These are phyloP conservation scores for Drosophila navojoa DNA, from an alignment of 1,140 invertebrate species.

Conservation along the genomic window DNA sequence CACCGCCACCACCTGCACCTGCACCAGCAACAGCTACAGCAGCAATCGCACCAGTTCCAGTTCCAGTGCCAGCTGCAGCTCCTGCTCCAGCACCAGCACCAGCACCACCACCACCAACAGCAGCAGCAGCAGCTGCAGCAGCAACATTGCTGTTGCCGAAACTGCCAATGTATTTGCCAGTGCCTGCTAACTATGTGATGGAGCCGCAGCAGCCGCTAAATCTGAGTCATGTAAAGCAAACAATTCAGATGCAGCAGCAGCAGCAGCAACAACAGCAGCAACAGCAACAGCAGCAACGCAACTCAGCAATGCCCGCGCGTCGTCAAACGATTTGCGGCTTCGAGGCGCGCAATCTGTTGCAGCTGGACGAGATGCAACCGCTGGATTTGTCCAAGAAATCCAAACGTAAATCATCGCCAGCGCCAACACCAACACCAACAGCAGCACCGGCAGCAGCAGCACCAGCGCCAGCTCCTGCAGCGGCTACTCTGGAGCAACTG, in stretches of 20 bases:
- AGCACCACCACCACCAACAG: background rate
- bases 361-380: slow-evolving; percentile 73
- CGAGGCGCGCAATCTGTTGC: slow-evolving; percentile 65
- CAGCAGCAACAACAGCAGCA: background rate
- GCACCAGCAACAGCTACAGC: background rate
- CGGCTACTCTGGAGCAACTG: background rate
- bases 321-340: slow-evolving; percentile 80
- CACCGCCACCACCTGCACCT: background rate
- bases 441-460: slow-evolving; percentile 22
- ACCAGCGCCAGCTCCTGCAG: background rate
- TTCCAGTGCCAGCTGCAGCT: background rate
- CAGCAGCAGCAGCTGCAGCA: slow-evolving; percentile 7
- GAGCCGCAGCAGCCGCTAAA: slow-evolving; percentile 67
- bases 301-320: slow-evolving; percentile 54
- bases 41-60: background rate
- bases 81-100: background rate
- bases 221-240: slow-evolving; percentile 53
- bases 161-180: slow-evolving; percentile 59
- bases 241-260: slow-evolving; percentile 16
- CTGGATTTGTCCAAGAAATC: slow-evolving; percentile 74
- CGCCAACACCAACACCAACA: background rate
- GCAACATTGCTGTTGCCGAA: slow-evolving; percentile 48
- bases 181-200: slow-evolving; percentile 39
- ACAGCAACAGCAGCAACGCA: slow-evolving; percentile 40
- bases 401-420: slow-evolving; percentile 44